phyloP scores from a whole-genome alignment of 2,113 vertebrate species.

The Rafetus swinhoei region DNA sequence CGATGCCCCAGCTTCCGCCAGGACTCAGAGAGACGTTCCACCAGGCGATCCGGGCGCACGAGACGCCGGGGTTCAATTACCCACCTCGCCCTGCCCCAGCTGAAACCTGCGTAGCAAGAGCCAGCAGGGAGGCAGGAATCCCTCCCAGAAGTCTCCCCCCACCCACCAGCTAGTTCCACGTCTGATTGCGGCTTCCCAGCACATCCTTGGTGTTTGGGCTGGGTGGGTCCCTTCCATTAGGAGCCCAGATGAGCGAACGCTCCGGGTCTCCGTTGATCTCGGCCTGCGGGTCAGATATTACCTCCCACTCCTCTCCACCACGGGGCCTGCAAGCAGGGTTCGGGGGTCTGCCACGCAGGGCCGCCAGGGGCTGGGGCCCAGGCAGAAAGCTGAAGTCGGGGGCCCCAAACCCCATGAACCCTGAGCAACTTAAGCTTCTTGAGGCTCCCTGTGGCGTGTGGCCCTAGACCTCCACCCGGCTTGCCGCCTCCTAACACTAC shows the following conservation, averaged over 20 bases:
- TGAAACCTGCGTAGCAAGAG: neutral
- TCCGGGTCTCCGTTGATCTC: no score
- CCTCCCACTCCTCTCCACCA: neutral
- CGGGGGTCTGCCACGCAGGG: no score
- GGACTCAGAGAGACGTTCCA: neutral
- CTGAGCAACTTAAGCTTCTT: no score
- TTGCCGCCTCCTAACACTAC: no score
- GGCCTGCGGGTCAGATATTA: neutral
- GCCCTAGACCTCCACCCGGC: no score
- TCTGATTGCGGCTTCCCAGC: neutral
- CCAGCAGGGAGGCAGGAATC: neutral
- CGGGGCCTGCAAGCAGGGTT: no score
- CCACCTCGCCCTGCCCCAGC: neutral
- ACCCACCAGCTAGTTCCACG: neutral
- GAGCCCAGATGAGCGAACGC: neutral
- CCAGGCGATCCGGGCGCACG: no score
- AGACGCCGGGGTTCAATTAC: no score
- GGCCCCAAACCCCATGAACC: no score
- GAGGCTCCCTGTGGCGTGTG: no score
- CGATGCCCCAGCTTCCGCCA: neutral
- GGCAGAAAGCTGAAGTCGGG: no score
- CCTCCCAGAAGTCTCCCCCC: neutral
- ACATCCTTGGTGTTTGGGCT: neutral
- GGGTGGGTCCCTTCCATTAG: neutral
- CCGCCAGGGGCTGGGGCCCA: no score